Evolutionary conservation across 2,113 vertebrate species (phyloP).

Genomic region (Coptodon bakossiorum): DNA sequence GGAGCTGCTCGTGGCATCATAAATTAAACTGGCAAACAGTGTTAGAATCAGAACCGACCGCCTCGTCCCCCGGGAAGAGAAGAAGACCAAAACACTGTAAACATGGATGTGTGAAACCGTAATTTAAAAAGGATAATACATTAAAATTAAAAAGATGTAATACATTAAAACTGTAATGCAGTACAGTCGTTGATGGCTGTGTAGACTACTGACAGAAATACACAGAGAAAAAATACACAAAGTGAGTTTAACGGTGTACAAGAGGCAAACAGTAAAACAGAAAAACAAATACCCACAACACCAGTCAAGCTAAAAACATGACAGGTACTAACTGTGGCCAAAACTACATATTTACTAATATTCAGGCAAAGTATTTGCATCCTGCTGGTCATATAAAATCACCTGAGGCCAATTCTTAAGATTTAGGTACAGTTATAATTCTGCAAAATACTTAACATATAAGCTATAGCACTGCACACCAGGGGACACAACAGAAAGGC

Average conservation of each 20-base stretch:
- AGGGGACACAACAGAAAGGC: background rate
- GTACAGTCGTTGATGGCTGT: background rate
- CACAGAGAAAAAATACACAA: background rate
- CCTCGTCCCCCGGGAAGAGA: background rate
- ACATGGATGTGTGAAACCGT: background rate
- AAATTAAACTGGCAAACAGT: conserved; percentile 40
- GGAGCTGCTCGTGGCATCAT: conserved; percentile 32
- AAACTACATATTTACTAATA: background rate
- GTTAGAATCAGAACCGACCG: background rate
- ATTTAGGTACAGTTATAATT: background rate
- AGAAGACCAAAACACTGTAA: background rate
- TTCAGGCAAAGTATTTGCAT: background rate
- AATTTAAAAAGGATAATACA: background rate
- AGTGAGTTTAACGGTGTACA: background rate
- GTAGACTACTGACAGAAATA: background rate
- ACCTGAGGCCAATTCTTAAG: background rate
- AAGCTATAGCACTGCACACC: background rate
- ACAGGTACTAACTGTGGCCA: background rate
- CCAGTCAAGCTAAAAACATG: background rate
- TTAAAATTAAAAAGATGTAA: background rate
- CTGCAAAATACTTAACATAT: fast-evolving
- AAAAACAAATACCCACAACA: background rate
- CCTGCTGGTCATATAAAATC: background rate
- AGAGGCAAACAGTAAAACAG: background rate
- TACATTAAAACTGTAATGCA: background rate